Percentiles rank a stretch among this genome's conserved stretches.
Evolutionary conservation across 2,888 invertebrate genomes (phyloP).

Genomic region (Hofmannophila pseudospretella): DNA sequence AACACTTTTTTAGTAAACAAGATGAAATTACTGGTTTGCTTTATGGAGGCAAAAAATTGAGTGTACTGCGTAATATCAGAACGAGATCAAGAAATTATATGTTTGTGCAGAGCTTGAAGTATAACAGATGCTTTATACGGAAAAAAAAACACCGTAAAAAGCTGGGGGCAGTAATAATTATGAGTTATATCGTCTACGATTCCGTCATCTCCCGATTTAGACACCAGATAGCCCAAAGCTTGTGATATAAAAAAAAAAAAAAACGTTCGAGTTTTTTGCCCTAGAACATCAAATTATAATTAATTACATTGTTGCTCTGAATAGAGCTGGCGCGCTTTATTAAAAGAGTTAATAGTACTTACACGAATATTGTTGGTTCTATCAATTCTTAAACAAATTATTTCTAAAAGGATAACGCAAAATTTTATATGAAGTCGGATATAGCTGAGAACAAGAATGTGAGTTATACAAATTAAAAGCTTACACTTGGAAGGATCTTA

Average conservation of each 20-base stretch:
- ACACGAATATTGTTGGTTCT: no score
- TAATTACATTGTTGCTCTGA: slow-evolving; percentile 6
- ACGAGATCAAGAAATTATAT: slow-evolving; percentile 8
- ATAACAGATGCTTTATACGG: not conserved
- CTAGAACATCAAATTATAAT: not conserved
- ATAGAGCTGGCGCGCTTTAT: slow-evolving; percentile 11
- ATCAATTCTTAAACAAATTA: no score
- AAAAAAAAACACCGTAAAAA: not conserved
- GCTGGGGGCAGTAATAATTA: not conserved
- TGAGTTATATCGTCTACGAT: slow-evolving; percentile 1
- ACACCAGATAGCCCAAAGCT: slow-evolving; percentile 11
- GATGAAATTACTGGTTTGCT: not conserved
- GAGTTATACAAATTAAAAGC: no score
- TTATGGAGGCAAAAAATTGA: slow-evolving; percentile 5
- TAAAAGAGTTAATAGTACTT: not conserved
- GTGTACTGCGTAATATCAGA: slow-evolving; percentile 3
- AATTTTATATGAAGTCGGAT: no score
- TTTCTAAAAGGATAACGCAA: no score
- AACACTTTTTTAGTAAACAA: not conserved
- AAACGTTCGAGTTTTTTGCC: slow-evolving; percentile 13
- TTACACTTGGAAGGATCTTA: no score
- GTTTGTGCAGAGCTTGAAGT: slow-evolving; percentile 1
- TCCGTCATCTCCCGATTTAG: slow-evolving; percentile 17
- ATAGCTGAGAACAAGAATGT: no score
- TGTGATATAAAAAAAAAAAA: slow-evolving; percentile 9